Evolutionary conservation across 2,113 vertebrate species (phyloP), one percentile per base, ranked within the genome.

Genomic region (Lates calcarifer): DNA sequence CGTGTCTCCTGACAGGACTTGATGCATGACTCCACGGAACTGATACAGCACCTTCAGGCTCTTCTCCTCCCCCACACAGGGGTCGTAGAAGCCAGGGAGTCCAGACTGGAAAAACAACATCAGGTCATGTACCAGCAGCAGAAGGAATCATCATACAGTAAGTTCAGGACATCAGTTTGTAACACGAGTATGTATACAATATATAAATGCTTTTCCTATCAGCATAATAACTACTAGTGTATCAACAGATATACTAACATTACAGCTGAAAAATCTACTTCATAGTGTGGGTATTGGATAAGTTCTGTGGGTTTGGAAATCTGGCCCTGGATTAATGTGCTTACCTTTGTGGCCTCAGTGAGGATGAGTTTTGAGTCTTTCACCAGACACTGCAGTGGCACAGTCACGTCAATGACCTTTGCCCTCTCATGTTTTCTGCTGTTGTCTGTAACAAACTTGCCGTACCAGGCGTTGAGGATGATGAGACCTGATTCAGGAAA

Each of bases 351-450:
- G 6, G 98, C 95, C 85, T 99, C 98, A 0, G 98, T 99, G 57
- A 99, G 97, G 93, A 99, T 97, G 90, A 99, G 97, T 86, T 99
- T 99, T 0, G 98, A 99, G 91, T 99, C 98, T 81, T 98, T 99
- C 74, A 99, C 98, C 93, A 99, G 94, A 94, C 98, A 99, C 94
- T 99, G 98, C 84, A 99, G 94, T 8, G 98, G 97, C 74, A 99
- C 97, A 0, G 98, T 98, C 87, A 99, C 98, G 0, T 99, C 98
- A 0, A 99, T 99, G 84, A 99, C 98, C 78, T 97, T 98, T 77
- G 96, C 98, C 90, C 95, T 96, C 89, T 99, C 98, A 0, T 96
- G 97, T 93, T 84, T 98, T 88, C 86, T 93, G 86, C 98, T 99
- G 91, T 96, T 98, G 95, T 99, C 98, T 0, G 97, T 99, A 62